Evolutionary conservation across 2,888 invertebrate species (phyloP), one percentile per base, ranked within the genome.

Genomic region (Pharmacophagus antenor): DNA sequence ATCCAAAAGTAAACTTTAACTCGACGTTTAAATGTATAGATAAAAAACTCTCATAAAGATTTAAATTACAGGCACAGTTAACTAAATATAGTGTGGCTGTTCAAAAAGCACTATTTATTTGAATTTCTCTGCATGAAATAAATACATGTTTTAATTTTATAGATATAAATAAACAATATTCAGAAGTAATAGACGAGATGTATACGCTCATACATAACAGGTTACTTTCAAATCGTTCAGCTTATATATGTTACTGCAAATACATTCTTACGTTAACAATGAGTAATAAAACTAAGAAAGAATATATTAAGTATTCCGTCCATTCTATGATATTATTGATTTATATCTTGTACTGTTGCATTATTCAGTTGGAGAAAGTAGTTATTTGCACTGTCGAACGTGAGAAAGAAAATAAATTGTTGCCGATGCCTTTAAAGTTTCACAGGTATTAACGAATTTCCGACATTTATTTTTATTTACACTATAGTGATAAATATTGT

Each of bases 301-400:
- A 37, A 37, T 37, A 37, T 8, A 37, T 37, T 37, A 37, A 37
- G 4, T 3, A 37, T 15, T 1, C 37, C 10, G 37, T n/a, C 21
- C 49, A 21, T 20, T 44, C 27, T 25, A 37, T 47, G 21, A 7
- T 47, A 21, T 56, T 15, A 27, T 12, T 50, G 50, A 57, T 57
- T 50, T 23, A 20, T 42, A 42, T 57, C 56, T 44, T 10, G 20
- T 10, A 41, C 10, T 47, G 50, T 46, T 20, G 23, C 48, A 49
- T 50, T 49, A 42, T 25, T 56, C 12, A 42, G 42, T 20, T n/a
- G 15, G 42, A n/a, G 56, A 57, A 57, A 50, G 50, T 27, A 20
- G 18, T 44, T 20, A 18, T 20, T 17, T 18, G 18, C 18, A 44
- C 18, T 44, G 17, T 44, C 3, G 18, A 18, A 20, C 17, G 18